A percentile compares a stretch with the other conserved stretches of the same genome.
Evolutionary conservation across 1,140 invertebrate species (phyloP).

Genomic region (Brachionus manjavacas): DNA sequence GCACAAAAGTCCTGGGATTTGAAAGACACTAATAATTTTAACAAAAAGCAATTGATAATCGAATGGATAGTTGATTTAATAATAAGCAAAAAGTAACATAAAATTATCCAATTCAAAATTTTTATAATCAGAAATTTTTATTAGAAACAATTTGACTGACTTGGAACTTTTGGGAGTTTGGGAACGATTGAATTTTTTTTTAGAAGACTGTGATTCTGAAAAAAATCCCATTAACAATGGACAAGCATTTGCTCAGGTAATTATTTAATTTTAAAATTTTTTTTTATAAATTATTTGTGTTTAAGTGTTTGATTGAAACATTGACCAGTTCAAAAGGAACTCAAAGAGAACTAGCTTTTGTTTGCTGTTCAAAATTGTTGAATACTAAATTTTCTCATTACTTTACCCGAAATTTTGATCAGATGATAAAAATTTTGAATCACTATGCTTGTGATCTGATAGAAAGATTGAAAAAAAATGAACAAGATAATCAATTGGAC

Average conservation of each 20-base stretch:
- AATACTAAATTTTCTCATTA: constrained; percentile 30
- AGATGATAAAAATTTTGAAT: constrained; percentile 24
- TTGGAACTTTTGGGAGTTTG: not conserved
- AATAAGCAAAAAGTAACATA: constrained; percentile 20
- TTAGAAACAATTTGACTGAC: not conserved
- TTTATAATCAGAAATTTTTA: not conserved
- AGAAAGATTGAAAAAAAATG: not conserved
- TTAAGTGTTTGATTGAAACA: constrained; percentile 14
- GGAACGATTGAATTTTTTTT: constrained; percentile 10
- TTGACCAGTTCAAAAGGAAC: not conserved
- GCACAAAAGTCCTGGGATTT: constrained; percentile 9
- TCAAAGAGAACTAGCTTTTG: not conserved
- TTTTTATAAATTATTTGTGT: not conserved
- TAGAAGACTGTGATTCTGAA: not conserved
- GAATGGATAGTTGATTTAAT: constrained; percentile 12
- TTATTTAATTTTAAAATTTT: not conserved
- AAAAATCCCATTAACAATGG: constrained; percentile 28
- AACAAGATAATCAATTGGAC: not conserved
- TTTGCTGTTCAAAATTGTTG: not conserved
- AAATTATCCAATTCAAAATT: not conserved
- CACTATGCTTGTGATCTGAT: not conserved
- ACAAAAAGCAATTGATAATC: constrained; percentile 1
- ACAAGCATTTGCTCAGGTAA: not conserved
- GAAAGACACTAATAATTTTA: not conserved
- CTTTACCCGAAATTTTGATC: constrained; percentile 9